These are phyloP conservation scores for Cactoblastis cactorum DNA, from an alignment of 2,888 invertebrate genomes.

Conservation along the genomic window DNA sequence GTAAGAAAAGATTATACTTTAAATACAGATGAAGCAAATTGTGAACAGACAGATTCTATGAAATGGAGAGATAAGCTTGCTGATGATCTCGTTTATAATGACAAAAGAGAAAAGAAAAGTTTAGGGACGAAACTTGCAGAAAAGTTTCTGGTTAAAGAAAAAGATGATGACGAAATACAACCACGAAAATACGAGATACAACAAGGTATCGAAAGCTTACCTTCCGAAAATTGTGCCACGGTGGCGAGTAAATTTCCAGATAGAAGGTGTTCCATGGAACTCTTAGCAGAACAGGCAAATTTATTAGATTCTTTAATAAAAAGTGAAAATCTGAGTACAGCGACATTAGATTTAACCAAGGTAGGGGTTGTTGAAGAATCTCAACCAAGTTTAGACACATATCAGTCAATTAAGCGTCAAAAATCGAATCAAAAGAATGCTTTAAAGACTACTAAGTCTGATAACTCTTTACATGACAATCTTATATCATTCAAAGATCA, in stretches of 20 bases:
- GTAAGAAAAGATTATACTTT: conserved; percentile 15
- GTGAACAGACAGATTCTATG: conserved; percentile 27
- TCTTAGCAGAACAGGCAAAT: conserved; percentile 77
- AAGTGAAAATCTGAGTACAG: conserved; percentile 73
- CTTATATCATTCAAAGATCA: conserved; percentile 42
- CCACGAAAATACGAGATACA: conserved; percentile 20
- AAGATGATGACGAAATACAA: conserved; percentile 47
- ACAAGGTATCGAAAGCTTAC: conserved; percentile 22
- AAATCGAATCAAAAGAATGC: conserved; percentile 40
- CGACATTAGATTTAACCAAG: conserved; percentile 66
- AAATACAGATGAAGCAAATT: conserved; percentile 5
- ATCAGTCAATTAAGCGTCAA: conserved; percentile 30
- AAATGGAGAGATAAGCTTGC: conserved; percentile 83
- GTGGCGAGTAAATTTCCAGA: conserved; percentile 48
- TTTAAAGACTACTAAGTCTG: conserved; percentile 67
- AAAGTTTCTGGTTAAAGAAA: conserved; percentile 84
- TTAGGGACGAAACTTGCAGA: conserved; percentile 87
- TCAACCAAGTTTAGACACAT: conserved; percentile 26
- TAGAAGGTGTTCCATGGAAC: conserved; percentile 77
- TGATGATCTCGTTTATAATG: conserved; percentile 74
- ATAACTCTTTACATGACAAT: conserved; percentile 61
- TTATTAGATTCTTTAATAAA: conserved; percentile 74
- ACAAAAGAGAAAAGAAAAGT: conserved; percentile 81
- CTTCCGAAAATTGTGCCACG: conserved; percentile 22
- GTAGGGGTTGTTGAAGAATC: conserved; percentile 44